Conservation (phyloP, 2,797 vertebrate genomes). For the Pangasius sanitwongsei region DNA sequence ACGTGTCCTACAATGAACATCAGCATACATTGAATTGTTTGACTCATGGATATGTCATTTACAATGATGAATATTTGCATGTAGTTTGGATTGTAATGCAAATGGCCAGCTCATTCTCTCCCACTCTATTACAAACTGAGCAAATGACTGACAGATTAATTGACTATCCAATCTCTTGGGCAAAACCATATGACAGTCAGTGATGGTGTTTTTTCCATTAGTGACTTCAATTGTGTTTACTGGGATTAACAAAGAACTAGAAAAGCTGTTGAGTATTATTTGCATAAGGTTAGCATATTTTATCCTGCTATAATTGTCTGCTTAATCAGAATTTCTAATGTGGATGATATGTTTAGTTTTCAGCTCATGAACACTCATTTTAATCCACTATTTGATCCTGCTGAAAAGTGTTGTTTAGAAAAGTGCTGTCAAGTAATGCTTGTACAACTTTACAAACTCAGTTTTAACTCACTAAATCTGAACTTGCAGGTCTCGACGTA, state of each 20-base stretch:
- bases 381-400: not conserved
- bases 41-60: not conserved
- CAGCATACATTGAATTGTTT: not conserved
- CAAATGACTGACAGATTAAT: not conserved
- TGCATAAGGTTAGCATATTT: not conserved
- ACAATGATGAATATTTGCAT: not conserved
- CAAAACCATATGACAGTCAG: not conserved
- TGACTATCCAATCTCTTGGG: not conserved
- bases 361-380: not conserved
- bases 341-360: not conserved
- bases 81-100: not conserved
- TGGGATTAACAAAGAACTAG: not conserved
- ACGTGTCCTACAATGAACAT: not conserved
- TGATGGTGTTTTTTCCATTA: not conserved
- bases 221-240: not conserved
- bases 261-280: not conserved
- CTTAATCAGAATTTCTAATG: not conserved
- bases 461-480: not conserved
- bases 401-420: not conserved
- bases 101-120: not conserved
- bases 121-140: not conserved
- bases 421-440: not conserved
- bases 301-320: not conserved
- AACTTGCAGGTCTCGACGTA: not conserved
- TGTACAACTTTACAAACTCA: not conserved